Evolutionary conservation across 2,797 vertebrate genomes (phyloP).

Genomic region (Pyrrhura leucotis): DNA sequence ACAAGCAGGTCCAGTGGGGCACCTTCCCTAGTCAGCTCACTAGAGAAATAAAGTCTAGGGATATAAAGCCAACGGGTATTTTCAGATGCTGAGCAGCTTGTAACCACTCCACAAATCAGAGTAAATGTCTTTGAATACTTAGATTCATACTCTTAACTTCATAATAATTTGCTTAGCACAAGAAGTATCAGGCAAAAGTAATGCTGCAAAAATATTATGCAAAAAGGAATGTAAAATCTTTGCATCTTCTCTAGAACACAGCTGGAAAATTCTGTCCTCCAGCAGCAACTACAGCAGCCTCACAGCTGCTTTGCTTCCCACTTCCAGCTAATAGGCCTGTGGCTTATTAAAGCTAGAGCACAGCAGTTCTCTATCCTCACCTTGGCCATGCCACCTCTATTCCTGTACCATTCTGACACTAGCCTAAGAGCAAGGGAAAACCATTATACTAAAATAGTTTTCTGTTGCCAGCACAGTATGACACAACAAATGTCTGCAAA

Average conservation of each 20-base stretch:
- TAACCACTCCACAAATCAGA: background rate
- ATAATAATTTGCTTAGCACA: background rate
- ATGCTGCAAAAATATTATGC: background rate
- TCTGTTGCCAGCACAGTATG: background rate
- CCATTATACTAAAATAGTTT: background rate
- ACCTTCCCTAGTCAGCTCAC: background rate
- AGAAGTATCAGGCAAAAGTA: background rate
- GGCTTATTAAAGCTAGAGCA: background rate
- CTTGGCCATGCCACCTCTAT: background rate
- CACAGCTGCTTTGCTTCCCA: background rate
- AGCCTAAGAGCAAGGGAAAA: background rate
- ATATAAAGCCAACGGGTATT: background rate
- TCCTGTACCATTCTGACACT: background rate
- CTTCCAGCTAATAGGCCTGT: background rate
- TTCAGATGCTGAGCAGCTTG: background rate
- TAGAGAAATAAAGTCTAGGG: background rate
- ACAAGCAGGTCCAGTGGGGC: background rate
- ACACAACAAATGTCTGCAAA: background rate
- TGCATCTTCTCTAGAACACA: background rate
- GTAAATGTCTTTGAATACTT: background rate
- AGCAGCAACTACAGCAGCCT: background rate
- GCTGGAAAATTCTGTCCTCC: background rate
- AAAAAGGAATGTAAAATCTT: background rate
- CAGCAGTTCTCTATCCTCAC: background rate
- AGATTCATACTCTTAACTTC: background rate